phyloP scores from a whole-genome alignment of 2,888 invertebrate genomes.

The Trachelus iudaicus region DNA sequence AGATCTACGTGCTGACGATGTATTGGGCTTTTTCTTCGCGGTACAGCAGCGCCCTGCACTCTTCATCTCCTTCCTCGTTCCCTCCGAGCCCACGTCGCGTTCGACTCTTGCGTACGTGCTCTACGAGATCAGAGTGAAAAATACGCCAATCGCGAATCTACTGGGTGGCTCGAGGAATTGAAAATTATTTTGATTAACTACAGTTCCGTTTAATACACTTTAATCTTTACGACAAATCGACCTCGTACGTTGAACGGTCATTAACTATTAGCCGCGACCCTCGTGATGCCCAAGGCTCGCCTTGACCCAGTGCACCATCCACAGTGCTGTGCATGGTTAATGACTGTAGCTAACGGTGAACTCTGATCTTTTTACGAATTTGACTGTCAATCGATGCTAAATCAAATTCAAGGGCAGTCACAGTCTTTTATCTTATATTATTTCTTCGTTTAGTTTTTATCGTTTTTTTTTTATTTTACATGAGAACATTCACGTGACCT shows the following conservation, averaged over 20 bases:
- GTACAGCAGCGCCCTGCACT: background rate
- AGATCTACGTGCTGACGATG: background rate
- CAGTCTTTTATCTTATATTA: background rate
- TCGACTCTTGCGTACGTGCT: background rate
- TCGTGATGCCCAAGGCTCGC: background rate
- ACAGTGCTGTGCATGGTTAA: background rate
- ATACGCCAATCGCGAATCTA: background rate
- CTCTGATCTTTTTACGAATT: background rate
- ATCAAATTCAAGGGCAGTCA: no score
- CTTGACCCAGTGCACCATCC: constrained; percentile 10
- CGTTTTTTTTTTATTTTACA: background rate
- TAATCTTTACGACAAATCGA: background rate
- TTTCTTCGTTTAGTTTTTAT: background rate
- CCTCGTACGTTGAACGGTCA: background rate
- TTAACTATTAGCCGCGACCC: background rate
- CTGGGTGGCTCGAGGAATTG: background rate
- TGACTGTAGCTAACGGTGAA: background rate
- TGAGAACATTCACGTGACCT: background rate
- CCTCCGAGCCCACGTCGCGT: background rate
- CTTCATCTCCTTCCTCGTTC: background rate
- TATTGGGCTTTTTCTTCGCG: background rate
- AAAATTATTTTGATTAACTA: background rate
- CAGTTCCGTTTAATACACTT: background rate
- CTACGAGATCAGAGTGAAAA: background rate
- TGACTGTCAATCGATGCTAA: background rate